These are phyloP conservation scores for Actenoides lindsayi DNA, from an alignment of 2,113 vertebrate species.

Conservation along the genomic window DNA sequence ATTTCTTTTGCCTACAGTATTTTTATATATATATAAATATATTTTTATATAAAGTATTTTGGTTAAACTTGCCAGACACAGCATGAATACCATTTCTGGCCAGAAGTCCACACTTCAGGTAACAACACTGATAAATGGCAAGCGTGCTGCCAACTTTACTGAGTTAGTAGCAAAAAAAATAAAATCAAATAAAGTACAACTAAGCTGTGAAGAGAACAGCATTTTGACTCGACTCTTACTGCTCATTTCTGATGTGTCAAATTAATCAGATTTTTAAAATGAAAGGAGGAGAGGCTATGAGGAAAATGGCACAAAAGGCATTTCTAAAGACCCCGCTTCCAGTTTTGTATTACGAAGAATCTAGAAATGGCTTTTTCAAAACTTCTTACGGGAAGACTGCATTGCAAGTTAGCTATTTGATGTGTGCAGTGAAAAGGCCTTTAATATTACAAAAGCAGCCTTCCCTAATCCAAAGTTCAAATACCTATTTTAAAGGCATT, in stretches of 20 bases:
- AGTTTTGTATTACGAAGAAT: neutral
- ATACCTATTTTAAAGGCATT: slow-evolving; percentile 41
- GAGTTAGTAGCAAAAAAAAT: neutral
- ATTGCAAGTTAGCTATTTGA: slow-evolving; percentile 20
- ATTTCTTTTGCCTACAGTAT: neutral
- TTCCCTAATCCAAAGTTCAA: slow-evolving; percentile 56
- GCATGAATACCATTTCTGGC: neutral
- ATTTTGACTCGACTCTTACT: neutral
- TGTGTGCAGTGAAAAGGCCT: slow-evolving; percentile 4
- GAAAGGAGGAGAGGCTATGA: neutral
- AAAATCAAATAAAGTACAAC: neutral
- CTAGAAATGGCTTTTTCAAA: neutral
- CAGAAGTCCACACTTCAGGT: neutral
- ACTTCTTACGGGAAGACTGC: neutral
- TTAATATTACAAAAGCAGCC: slow-evolving; percentile 27
- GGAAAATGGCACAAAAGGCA: slow-evolving; percentile 22
- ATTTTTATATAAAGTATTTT: too few relatives aligned
- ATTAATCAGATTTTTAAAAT: neutral
- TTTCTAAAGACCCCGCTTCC: neutral
- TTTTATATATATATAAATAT: too few relatives aligned
- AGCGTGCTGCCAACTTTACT: neutral
- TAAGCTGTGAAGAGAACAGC: neutral
- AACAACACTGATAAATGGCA: neutral
- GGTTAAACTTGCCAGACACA: neutral
- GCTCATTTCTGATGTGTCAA: neutral